Evolutionary conservation across 2,797 vertebrate genomes (phyloP).

Genomic region (Paratrypauchen microcephalus): DNA sequence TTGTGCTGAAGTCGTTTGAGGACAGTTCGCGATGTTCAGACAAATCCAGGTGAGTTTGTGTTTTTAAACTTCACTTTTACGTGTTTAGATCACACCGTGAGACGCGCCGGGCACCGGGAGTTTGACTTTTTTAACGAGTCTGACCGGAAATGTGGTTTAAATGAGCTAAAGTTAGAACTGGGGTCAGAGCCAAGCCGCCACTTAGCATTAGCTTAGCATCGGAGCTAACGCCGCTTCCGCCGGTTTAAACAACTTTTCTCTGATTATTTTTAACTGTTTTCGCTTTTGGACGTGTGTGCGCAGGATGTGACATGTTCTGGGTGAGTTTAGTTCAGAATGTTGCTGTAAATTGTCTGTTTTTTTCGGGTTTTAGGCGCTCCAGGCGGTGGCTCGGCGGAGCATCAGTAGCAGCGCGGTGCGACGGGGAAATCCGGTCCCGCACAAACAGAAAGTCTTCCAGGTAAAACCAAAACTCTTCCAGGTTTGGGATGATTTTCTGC

Average conservation of each 20-base stretch:
- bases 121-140: rapidly evolving
- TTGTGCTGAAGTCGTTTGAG: slow-evolving; percentile 28
- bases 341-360: background rate
- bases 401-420: slow-evolving; percentile 79
- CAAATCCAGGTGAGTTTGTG: slow-evolving; percentile 48
- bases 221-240: rapidly evolving
- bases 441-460: slow-evolving; percentile 91
- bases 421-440: slow-evolving; percentile 81
- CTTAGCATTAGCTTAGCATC: slow-evolving; percentile 39
- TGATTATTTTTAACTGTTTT: background rate
- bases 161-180: background rate
- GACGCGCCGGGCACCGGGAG: rapidly evolving
- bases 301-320: rapidly evolving
- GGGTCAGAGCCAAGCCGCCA: slow-evolving; percentile 42
- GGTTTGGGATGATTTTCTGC: too few species aligned
- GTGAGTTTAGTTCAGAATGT: background rate
- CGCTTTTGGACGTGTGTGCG: background rate
- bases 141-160: rapidly evolving
- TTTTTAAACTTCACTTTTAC: background rate
- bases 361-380: slow-evolving; percentile 72
- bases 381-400: slow-evolving; percentile 80
- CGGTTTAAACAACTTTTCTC: background rate
- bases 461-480: slow-evolving; percentile 68
- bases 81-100: rapidly evolving
- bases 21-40: slow-evolving; percentile 49